These are phyloP conservation scores for Procambarus virginalis DNA, from an alignment of 1,140 invertebrate species.

Conservation along the genomic window DNA sequence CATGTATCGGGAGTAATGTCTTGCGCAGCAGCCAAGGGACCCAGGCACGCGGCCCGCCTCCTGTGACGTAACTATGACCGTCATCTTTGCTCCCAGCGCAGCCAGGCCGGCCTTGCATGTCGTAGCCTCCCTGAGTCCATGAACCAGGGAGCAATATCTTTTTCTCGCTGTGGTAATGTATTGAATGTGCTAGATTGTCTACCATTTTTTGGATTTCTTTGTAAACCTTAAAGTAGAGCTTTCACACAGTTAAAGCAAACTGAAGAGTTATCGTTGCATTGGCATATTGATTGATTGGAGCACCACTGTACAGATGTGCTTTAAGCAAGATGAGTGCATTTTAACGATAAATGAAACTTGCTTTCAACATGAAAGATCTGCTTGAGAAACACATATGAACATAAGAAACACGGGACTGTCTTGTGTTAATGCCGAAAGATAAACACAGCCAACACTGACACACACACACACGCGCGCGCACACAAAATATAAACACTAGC, in stretches of 20 bases:
- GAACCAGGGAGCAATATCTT: conserved; percentile 37
- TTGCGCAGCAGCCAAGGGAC: conserved; percentile 44
- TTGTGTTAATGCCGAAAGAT: conserved; percentile 49
- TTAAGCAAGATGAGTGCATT: neutral
- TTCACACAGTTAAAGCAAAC: conserved; percentile 37
- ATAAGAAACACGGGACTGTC: conserved; percentile 59
- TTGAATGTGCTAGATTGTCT: conserved; percentile 66
- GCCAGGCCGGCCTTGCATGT: conserved; percentile 61
- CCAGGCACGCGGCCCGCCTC: conserved; percentile 43
- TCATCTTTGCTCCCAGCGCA: conserved; percentile 51
- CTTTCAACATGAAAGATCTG: conserved; percentile 47
- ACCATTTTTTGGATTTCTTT: conserved; percentile 56
- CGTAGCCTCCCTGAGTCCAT: conserved; percentile 41
- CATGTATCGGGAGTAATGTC: conserved; percentile 23
- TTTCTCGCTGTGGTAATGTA: conserved; percentile 60
- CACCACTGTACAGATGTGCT: neutral
- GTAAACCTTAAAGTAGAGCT: conserved; percentile 56
- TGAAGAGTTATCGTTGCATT: neutral
- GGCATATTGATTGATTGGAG: neutral
- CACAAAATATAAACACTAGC: conserved; percentile 39
- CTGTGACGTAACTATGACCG: conserved; percentile 39
- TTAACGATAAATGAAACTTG: neutral
- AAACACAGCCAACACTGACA: conserved; percentile 47
- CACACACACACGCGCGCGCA: conserved; percentile 1
- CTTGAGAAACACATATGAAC: conserved; percentile 65